Evolutionary conservation across 2,113 vertebrate species (phyloP).

Genomic region (Crocuta crocuta): DNA sequence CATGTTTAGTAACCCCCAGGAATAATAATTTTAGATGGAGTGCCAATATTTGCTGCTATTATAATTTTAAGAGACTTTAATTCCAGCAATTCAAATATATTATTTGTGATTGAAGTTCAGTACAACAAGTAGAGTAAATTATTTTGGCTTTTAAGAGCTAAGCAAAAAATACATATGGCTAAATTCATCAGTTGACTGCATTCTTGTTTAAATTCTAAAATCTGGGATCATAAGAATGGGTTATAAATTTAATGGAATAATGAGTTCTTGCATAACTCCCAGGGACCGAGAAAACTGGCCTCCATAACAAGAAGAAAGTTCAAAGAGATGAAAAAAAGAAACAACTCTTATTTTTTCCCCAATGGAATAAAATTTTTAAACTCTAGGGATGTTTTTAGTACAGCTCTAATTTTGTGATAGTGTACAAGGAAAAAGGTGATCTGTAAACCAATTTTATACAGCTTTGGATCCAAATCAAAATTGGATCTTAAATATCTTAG

Average conservation of each 20-base stretch:
- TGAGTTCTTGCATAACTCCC: neutral
- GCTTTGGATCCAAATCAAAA: neutral
- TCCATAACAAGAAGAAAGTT: slow-evolving; percentile 23
- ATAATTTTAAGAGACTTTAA: neutral
- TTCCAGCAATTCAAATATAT: neutral
- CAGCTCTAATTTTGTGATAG: neutral
- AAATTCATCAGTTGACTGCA: neutral
- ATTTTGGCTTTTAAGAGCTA: neutral
- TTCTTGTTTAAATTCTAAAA: neutral
- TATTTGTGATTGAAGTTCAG: neutral
- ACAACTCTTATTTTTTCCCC: neutral
- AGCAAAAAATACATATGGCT: neutral
- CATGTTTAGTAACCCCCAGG: neutral
- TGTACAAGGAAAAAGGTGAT: neutral
- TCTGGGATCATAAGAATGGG: neutral
- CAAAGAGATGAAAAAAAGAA: neutral
- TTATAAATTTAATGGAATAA: neutral
- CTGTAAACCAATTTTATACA: neutral
- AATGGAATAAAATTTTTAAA: neutral
- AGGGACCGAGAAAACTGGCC: neutral
- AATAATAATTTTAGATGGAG: neutral
- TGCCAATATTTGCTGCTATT: neutral
- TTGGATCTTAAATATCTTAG: neutral
- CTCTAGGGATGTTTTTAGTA: neutral
- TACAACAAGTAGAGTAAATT: neutral